Percentiles rank a stretch among this genome's conserved stretches.
These are phyloP conservation scores for Bombus consobrinus DNA, from an alignment of 1,140 invertebrate species.

Conservation along the genomic window DNA sequence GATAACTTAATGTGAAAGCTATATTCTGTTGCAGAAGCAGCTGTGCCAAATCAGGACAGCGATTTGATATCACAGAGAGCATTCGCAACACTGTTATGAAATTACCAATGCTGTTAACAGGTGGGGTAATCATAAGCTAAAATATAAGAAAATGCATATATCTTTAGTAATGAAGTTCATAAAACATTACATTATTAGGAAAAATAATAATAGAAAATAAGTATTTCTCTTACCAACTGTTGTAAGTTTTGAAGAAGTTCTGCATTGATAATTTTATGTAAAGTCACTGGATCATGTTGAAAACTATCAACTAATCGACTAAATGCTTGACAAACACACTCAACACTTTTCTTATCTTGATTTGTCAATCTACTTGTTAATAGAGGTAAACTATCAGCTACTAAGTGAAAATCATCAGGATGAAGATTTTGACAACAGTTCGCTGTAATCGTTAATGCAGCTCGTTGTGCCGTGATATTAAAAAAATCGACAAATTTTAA, in stretches of 20 bases:
- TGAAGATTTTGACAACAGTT: slow-evolving; percentile 98
- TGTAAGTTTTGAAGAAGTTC: slow-evolving; percentile 96
- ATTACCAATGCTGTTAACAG: slow-evolving; percentile 95
- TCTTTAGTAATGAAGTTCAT: background rate
- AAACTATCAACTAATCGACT: slow-evolving; percentile 98
- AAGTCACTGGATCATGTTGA: slow-evolving; percentile 93
- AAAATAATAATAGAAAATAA: background rate
- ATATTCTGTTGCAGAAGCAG: slow-evolving; percentile 96
- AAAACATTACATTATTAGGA: background rate
- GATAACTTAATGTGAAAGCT: slow-evolving; percentile 95
- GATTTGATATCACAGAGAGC: slow-evolving; percentile 96
- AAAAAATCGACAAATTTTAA: slow-evolving; percentile 99
- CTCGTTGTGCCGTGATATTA: slow-evolving; percentile 97
- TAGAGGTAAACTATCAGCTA: slow-evolving; percentile 93
- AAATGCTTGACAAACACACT: slow-evolving; percentile 98
- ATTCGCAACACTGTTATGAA: slow-evolving; percentile 98
- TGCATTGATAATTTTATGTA: slow-evolving; percentile 97
- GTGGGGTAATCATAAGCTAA: slow-evolving; percentile 95
- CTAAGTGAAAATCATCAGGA: slow-evolving; percentile 95
- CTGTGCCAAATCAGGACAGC: slow-evolving; percentile 96
- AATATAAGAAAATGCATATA: slow-evolving; percentile 54
- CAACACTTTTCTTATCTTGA: slow-evolving; percentile 98
- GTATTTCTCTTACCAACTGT: slow-evolving; percentile 88
- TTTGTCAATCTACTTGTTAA: slow-evolving; percentile 94
- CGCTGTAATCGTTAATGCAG: slow-evolving; percentile 96